Conservation (phyloP, 2,888 invertebrate genomes). For the Adelognathus sp. region DNA sequence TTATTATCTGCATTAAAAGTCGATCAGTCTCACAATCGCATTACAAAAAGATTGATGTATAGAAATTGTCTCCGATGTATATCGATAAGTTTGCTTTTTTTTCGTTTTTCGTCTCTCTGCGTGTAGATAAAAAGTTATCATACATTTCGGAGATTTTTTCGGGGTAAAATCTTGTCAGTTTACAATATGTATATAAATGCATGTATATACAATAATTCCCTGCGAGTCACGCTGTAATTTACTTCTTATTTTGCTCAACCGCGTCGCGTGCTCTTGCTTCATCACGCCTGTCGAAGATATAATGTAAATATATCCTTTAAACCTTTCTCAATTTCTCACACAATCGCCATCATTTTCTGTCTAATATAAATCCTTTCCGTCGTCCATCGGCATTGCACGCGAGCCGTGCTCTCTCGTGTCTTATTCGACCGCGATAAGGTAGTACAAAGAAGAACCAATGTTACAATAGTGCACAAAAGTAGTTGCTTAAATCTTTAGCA, state of each 20-base stretch:
- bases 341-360: conserved; percentile 7
- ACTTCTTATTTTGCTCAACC: conserved; percentile 38
- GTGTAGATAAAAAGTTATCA: conserved; percentile 41
- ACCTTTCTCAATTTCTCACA: conserved; percentile 18
- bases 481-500: conserved; percentile 28
- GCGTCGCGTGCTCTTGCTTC: conserved; percentile 16
- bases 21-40: conserved; percentile 81
- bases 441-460: conserved; percentile 39
- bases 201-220: conserved; percentile 59
- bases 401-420: neutral
- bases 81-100: conserved; percentile 42
- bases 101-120: conserved; percentile 16
- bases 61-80: conserved; percentile 63
- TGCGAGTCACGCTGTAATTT: neutral
- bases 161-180: conserved; percentile 35
- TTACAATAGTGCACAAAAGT: conserved; percentile 14
- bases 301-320: conserved; percentile 42
- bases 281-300: conserved; percentile 38
- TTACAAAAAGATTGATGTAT: conserved; percentile 67
- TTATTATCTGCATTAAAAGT: conserved; percentile 76
- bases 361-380: neutral
- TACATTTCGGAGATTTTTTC: conserved; percentile 41
- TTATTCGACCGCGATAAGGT: neutral
- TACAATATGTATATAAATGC: too few relatives aligned
- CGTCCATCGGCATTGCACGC: conserved; percentile 8